phyloP scores from a whole-genome alignment of 1,140 invertebrate genomes.

The Lepidotrigona ventralis region DNA sequence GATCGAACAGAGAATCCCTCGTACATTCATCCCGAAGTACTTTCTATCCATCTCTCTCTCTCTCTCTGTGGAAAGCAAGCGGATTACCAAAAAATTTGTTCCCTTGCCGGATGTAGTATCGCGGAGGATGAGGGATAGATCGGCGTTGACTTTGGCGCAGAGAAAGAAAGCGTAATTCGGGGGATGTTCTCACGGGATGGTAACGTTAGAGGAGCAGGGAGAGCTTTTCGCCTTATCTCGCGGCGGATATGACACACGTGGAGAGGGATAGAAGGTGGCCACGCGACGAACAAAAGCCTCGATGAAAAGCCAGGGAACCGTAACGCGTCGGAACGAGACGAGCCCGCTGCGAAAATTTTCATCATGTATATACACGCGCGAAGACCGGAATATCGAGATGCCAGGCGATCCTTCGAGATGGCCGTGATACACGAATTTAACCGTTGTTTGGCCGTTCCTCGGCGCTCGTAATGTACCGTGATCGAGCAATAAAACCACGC shows the following conservation, averaged over 20 bases:
- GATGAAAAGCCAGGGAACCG: slow-evolving; percentile 1
- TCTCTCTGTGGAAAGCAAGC: neutral
- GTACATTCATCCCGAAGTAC: neutral
- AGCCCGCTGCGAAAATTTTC: slow-evolving; percentile 53
- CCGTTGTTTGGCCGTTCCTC: slow-evolving; percentile 23
- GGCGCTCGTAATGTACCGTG: slow-evolving; percentile 16
- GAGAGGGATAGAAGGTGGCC: neutral
- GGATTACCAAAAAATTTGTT: slow-evolving; percentile 22
- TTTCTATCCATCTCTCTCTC: neutral
- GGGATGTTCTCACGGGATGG: neutral
- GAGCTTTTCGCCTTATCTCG: slow-evolving; percentile 45
- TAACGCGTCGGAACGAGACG: slow-evolving; percentile 35
- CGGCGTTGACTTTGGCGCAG: neutral
- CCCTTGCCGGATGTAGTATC: neutral
- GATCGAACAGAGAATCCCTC: neutral
- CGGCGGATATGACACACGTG: slow-evolving; percentile 29
- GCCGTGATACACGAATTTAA: neutral
- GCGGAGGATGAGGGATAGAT: neutral
- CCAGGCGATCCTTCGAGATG: neutral
- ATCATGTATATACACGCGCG: slow-evolving; percentile 26
- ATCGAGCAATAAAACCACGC: slow-evolving; percentile 15
- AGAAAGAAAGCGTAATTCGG: neutral
- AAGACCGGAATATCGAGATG: slow-evolving; percentile 55
- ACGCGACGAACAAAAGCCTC: slow-evolving; percentile 31
- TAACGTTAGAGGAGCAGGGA: slow-evolving; percentile 14